phyloP scores from a whole-genome alignment of 1,140 invertebrate genomes.

The Piezodorus guildinii region DNA sequence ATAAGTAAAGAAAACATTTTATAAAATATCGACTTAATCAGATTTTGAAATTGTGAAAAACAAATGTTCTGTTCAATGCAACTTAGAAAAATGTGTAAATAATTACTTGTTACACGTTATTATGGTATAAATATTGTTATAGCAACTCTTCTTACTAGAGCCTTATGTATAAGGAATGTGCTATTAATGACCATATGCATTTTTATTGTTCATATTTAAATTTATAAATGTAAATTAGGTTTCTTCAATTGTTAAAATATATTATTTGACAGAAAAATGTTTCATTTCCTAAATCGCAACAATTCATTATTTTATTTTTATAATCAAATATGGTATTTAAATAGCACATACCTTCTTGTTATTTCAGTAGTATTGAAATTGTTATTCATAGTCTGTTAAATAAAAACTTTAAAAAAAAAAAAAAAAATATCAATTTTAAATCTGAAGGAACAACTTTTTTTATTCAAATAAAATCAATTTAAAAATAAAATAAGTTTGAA shows the following conservation, averaged over 20 bases:
- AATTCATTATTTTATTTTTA: neutral
- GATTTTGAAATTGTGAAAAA: neutral
- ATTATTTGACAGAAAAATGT: neutral
- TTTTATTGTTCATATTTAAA: neutral
- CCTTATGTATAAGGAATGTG: constrained; percentile 14
- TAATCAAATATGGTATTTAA: constrained; percentile 4
- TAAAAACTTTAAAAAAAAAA: neutral
- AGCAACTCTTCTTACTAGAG: constrained; percentile 8
- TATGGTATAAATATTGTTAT: constrained; percentile 16
- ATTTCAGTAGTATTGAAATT: constrained; percentile 13
- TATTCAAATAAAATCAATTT: too few relatives aligned
- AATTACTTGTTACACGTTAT: constrained; percentile 16
- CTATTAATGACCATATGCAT: neutral
- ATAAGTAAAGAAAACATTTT: neutral
- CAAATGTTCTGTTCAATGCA: neutral
- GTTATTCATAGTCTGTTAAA: constrained; percentile 10
- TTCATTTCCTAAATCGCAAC: neutral
- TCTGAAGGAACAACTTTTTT: too few relatives aligned
- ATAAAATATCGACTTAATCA: neutral
- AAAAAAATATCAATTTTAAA: too few relatives aligned
- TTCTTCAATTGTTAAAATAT: neutral
- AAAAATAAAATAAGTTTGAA: too few relatives aligned
- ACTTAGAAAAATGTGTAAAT: constrained; percentile 11
- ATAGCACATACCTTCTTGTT: constrained; percentile 17
- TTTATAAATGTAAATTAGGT: neutral